These are phyloP conservation scores for Smittia sp. DNA, from an alignment of 2,888 invertebrate species.

Conservation along the genomic window DNA sequence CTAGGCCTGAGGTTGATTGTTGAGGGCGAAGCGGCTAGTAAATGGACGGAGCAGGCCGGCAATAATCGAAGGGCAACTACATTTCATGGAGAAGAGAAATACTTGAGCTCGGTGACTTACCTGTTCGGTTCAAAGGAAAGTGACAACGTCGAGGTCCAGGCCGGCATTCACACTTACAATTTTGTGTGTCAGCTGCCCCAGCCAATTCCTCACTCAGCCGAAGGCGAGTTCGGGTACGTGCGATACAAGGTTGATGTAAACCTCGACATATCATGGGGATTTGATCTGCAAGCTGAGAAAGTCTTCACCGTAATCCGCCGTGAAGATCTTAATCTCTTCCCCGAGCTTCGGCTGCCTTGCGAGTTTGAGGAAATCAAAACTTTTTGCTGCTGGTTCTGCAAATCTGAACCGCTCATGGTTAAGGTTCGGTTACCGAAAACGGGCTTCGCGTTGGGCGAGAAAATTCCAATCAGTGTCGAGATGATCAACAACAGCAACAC, in stretches of 20 bases:
- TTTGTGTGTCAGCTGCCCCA: constrained; percentile 56
- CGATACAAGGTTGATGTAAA: constrained; percentile 61
- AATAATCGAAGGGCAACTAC: not conserved
- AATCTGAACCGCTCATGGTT: constrained; percentile 10
- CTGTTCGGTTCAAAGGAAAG: constrained; percentile 17
- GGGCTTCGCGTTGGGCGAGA: constrained; percentile 24
- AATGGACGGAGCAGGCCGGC: constrained; percentile 17
- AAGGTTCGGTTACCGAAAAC: constrained; percentile 22
- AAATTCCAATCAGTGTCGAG: constrained; percentile 6
- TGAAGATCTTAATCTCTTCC: constrained; percentile 66
- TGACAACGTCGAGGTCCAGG: not conserved
- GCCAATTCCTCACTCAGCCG: constrained; percentile 57
- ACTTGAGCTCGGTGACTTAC: constrained; percentile 5
- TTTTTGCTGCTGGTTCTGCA: constrained; percentile 41
- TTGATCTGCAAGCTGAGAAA: constrained; percentile 57
- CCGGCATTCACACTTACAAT: constrained; percentile 54
- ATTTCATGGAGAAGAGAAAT: constrained; percentile 12
- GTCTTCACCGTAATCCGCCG: constrained; percentile 75
- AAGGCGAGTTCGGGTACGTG: constrained; percentile 55
- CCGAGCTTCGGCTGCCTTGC: constrained; percentile 44
- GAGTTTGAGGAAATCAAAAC: constrained; percentile 41
- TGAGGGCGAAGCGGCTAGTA: constrained; percentile 54
- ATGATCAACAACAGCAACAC: not conserved
- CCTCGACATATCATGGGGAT: constrained; percentile 59
- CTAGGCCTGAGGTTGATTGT: constrained; percentile 51